Evolutionary conservation across 2,888 invertebrate species (phyloP).

Genomic region (Hypolimnas misippus): DNA sequence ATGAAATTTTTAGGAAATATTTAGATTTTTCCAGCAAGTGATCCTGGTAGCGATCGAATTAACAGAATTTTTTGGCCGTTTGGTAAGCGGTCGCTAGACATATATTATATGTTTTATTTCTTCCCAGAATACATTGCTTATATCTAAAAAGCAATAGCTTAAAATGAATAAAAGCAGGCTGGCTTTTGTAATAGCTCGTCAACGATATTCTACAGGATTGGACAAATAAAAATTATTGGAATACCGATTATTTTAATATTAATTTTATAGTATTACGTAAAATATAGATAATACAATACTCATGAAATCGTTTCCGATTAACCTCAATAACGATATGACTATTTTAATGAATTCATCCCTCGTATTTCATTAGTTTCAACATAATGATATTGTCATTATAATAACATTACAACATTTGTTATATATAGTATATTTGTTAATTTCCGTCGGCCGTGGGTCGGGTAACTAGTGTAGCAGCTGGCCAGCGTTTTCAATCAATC

Average conservation of each 20-base stretch:
- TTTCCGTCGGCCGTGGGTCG: neutral
- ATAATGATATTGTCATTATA: conserved; percentile 26
- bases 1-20: no score
- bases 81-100: no score
- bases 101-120: no score
- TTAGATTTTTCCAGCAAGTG: no score
- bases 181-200: no score
- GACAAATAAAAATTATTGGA: no score
- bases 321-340: neutral
- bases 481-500: conserved; percentile 36
- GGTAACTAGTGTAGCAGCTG: conserved; percentile 50
- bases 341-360: conserved; percentile 17
- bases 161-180: no score
- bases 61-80: no score
- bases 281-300: neutral
- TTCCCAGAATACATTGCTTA: no score
- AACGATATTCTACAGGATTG: neutral
- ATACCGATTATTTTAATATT: no score
- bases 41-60: no score
- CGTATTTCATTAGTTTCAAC: conserved; percentile 11
- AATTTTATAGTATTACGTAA: neutral
- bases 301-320: neutral
- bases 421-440: conserved; percentile 3
- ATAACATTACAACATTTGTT: conserved; percentile 19
- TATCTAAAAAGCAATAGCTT: no score